Percentiles rank a stretch among this genome's conserved stretches.
These are phyloP conservation scores for Ligdia adustata DNA, from an alignment of 2,888 invertebrate genomes.

Conservation along the genomic window DNA sequence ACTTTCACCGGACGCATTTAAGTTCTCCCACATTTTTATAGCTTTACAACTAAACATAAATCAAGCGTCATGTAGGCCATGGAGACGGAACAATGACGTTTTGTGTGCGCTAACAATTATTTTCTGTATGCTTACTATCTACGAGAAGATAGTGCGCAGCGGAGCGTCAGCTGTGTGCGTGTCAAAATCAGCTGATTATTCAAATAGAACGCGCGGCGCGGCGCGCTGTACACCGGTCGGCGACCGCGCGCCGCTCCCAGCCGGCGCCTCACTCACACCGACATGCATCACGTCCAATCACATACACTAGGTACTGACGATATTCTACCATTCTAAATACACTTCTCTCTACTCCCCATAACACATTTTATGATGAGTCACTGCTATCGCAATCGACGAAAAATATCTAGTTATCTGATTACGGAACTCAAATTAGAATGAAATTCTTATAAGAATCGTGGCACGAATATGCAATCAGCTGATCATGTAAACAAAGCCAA, in stretches of 20 bases:
- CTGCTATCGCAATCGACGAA: neutral
- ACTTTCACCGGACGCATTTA: conserved; percentile 20
- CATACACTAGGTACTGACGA: conserved; percentile 17
- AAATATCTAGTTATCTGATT: neutral
- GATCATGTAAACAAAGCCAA: conserved; percentile 77
- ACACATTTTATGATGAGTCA: conserved; percentile 17
- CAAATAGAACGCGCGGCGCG: conserved; percentile 77
- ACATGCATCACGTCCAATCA: conserved; percentile 18
- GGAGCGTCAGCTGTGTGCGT: conserved; percentile 80
- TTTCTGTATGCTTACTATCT: conserved; percentile 43
- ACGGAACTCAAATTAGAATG: conserved; percentile 8
- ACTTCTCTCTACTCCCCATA: conserved; percentile 9
- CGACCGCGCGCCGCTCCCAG: conserved; percentile 55
- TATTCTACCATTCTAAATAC: conserved; percentile 9
- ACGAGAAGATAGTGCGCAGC: conserved; percentile 69
- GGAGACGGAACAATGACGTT: conserved; percentile 48
- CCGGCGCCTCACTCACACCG: conserved; percentile 25
- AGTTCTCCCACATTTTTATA: conserved; percentile 2
- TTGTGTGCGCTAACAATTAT: conserved; percentile 47
- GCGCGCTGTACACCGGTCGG: conserved; percentile 53
- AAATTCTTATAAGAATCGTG: conserved; percentile 59
- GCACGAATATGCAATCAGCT: conserved; percentile 68
- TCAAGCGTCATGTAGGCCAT: conserved; percentile 46
- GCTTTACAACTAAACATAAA: conserved; percentile 19
- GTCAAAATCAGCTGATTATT: conserved; percentile 85